Conservation (phyloP, 2,113 vertebrate genomes). For the Pelusios castaneus region DNA sequence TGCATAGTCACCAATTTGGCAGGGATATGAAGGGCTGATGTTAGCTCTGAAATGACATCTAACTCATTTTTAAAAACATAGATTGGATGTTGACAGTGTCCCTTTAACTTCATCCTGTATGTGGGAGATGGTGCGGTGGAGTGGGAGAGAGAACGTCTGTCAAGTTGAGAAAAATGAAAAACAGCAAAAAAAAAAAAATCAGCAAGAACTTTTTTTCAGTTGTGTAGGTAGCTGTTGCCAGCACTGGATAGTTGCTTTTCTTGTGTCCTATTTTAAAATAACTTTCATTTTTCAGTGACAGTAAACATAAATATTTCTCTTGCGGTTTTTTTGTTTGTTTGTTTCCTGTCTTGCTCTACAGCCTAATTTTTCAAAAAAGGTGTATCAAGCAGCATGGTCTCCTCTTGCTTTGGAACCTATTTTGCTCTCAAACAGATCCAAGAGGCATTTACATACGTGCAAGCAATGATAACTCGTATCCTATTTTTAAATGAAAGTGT, state of each 20-base stretch:
- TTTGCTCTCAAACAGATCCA: slow-evolving; percentile 49
- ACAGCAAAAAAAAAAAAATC: no score
- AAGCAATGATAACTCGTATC: background rate
- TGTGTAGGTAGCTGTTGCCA: background rate
- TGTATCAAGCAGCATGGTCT: slow-evolving; percentile 40
- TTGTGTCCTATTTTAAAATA: background rate
- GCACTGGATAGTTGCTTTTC: background rate
- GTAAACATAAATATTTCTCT: slow-evolving; percentile 42
- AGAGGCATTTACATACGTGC: slow-evolving; percentile 31
- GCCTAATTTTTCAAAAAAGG: slow-evolving; percentile 65
- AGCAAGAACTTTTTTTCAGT: background rate
- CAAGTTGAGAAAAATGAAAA: no score
- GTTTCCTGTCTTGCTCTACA: slow-evolving; percentile 65
- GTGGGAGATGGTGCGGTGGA: background rate
- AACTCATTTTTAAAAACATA: background rate
- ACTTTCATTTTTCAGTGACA: background rate
- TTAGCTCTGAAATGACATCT: background rate
- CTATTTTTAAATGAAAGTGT: slow-evolving; percentile 33
- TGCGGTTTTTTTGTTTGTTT: slow-evolving; percentile 58
- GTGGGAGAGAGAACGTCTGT: background rate
- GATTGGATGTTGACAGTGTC: background rate
- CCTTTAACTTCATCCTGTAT: background rate
- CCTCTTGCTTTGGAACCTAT: slow-evolving; percentile 56
- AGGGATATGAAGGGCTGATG: background rate
- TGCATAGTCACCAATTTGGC: background rate